Conservation (phyloP, 1,140 invertebrate species). For the Drosophila arizonae region DNA sequence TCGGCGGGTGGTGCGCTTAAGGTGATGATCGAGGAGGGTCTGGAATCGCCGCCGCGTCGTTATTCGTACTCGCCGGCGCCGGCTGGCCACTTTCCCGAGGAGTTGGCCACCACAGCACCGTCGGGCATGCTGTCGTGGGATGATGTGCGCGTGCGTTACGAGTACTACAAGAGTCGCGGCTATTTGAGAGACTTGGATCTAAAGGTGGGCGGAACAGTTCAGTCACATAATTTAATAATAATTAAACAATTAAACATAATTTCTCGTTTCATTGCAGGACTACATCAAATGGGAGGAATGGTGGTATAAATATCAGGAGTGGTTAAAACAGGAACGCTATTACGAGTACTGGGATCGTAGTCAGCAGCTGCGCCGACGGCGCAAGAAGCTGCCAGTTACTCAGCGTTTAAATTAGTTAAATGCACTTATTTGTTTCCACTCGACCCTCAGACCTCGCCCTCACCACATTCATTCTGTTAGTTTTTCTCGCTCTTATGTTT, state of each 20-base stretch:
- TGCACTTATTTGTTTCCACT: slow-evolving; percentile 20
- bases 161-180: slow-evolving; percentile 91
- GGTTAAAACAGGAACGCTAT: slow-evolving; percentile 92
- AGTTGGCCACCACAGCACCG: slow-evolving; percentile 87
- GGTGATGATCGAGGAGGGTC: slow-evolving; percentile 88
- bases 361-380: slow-evolving; percentile 82
- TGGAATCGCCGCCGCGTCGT: slow-evolving; percentile 82
- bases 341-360: slow-evolving; percentile 89
- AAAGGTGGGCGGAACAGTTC: slow-evolving; percentile 54
- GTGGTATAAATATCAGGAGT: slow-evolving; percentile 96
- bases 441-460: neutral
- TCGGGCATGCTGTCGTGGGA: slow-evolving; percentile 91
- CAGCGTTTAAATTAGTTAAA: slow-evolving; percentile 82
- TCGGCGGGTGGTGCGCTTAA: slow-evolving; percentile 87
- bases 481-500: slow-evolving; percentile 31
- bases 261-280: slow-evolving; percentile 84
- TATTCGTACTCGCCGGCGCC: slow-evolving; percentile 88
- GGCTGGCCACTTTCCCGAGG: slow-evolving; percentile 90
- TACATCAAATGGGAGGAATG: slow-evolving; percentile 96
- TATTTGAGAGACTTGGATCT: slow-evolving; percentile 87
- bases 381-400: slow-evolving; percentile 83
- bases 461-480: slow-evolving; percentile 14
- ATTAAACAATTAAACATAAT: too few species aligned
- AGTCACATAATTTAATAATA: neutral
- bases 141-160: slow-evolving; percentile 91